Conservation (phyloP, 1,140 invertebrate species). For the Solen grandis region DNA sequence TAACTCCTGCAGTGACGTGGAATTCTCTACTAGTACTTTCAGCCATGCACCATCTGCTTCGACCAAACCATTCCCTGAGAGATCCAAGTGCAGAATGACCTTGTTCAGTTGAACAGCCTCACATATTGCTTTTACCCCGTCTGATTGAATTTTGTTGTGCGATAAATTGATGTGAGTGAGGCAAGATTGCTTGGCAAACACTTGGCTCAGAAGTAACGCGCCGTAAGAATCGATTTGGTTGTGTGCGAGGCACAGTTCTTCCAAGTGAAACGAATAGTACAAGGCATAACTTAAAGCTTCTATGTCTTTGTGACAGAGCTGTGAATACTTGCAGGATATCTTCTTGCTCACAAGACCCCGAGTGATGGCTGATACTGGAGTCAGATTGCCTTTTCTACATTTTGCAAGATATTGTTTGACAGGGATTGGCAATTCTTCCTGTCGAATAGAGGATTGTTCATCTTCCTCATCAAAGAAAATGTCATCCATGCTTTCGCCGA, state of each 20-base stretch:
- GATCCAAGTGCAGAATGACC: constrained; percentile 20
- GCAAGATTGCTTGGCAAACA: background rate
- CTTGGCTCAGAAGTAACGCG: background rate
- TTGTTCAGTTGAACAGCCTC: constrained; percentile 21
- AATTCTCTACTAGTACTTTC: constrained; percentile 45
- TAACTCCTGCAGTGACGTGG: constrained; percentile 45
- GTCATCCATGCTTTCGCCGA: no score
- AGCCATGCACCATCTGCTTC: constrained; percentile 57
- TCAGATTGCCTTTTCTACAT: constrained; percentile 8
- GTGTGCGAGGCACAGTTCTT: constrained; percentile 15
- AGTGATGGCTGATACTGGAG: constrained; percentile 1
- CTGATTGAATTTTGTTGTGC: constrained; percentile 32
- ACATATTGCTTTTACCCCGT: constrained; percentile 29
- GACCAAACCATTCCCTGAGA: constrained; percentile 56
- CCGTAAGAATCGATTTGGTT: constrained; percentile 13
- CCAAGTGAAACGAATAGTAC: background rate
- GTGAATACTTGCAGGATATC: constrained; percentile 24
- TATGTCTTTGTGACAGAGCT: constrained; percentile 2
- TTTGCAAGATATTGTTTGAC: constrained; percentile 10
- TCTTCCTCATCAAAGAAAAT: no score
- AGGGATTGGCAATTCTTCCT: no score
- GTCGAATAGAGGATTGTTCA: no score
- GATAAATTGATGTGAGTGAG: constrained; percentile 35
- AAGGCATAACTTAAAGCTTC: constrained; percentile 7
- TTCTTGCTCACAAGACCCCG: background rate